A percentile compares a stretch with the other conserved stretches of the same genome.
phyloP scores from a whole-genome alignment of 2,797 vertebrate genomes.

The Chaenodraco wilsoni region DNA sequence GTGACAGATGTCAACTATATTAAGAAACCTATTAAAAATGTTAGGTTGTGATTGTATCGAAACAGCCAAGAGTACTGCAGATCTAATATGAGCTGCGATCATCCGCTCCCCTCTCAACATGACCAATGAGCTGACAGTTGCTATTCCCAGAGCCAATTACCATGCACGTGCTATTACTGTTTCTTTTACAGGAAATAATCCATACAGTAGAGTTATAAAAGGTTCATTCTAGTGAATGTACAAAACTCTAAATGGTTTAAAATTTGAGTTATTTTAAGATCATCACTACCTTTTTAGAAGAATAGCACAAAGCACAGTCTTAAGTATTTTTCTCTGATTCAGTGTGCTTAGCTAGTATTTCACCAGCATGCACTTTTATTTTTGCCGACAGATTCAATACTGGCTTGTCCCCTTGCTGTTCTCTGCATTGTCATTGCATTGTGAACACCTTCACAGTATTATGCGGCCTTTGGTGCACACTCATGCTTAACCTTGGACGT shows the following conservation, averaged over 20 bases:
- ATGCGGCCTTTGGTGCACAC: neutral
- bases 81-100: slow-evolving; percentile 3
- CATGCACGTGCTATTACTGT: slow-evolving; percentile 27
- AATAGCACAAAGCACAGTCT: slow-evolving; percentile 31
- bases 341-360: slow-evolving; percentile 48
- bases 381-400: slow-evolving; percentile 61
- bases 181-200: slow-evolving; percentile 36
- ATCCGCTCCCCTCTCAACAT: slow-evolving; percentile 7
- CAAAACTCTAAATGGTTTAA: slow-evolving; percentile 19
- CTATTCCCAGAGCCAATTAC: slow-evolving; percentile 45
- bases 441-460: neutral
- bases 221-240: slow-evolving; percentile 30
- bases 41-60: neutral
- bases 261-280: slow-evolving; percentile 40
- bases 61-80: slow-evolving; percentile 1
- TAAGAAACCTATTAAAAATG: neutral
- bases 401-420: slow-evolving; percentile 37
- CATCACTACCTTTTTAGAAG: slow-evolving; percentile 30
- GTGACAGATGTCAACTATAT: slow-evolving; percentile 8
- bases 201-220: slow-evolving; percentile 14
- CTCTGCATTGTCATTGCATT: slow-evolving; percentile 37
- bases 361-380: slow-evolving; percentile 52
- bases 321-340: slow-evolving; percentile 40
- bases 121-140: neutral
- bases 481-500: slow-evolving; percentile 39